Evolutionary conservation across 2,888 invertebrate species (phyloP), one percentile per base, ranked within the genome.

Genomic region (Tachina fera): DNA sequence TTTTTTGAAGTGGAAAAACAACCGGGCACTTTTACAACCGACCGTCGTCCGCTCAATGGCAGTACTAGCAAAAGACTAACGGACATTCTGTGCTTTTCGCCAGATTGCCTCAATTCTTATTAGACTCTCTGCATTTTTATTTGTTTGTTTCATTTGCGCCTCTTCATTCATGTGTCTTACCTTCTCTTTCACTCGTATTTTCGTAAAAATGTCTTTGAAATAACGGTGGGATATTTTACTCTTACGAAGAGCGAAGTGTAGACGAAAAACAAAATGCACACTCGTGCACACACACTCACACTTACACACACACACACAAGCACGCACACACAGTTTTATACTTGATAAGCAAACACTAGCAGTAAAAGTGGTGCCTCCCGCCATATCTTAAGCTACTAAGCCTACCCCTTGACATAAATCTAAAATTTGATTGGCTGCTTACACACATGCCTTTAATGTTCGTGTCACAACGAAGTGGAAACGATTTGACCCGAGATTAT

Each of bases 361-460:
- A 67, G 56, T 65, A 39, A 79, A 80, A 80, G 86, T 83, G 79
- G 83, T 83, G 86, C 86, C 86, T 76, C 86, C 86, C 86, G 86
- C 86, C 86, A 86, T 86, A 86, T 86, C 86, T 86, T 80, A 86
- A 76, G 83, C 83, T 47, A 49, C 67, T 80, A 83, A 83, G 86
- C 86, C 86, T 86, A 83, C 86, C 86, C 86, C 86, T 83, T 83
- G 76, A 79, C 71, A 75, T 74, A 67, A 77, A 83, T 78, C 83
- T 78, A 53, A 72, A 72, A 65, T 70, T 22, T 86, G 86, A 86
- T 86, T 86, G 86, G 86, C 79, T 86, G 79, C 67, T 76, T 56
- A 43, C n/a, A 71, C 68, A 70, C 75, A 86, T 86, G 83, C 75
- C 61, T 43, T 75, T 60, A 49, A 45, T 61, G 47, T 22, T 86